Conservation (phyloP, 1,140 invertebrate genomes). For the Microplitis mediator region DNA sequence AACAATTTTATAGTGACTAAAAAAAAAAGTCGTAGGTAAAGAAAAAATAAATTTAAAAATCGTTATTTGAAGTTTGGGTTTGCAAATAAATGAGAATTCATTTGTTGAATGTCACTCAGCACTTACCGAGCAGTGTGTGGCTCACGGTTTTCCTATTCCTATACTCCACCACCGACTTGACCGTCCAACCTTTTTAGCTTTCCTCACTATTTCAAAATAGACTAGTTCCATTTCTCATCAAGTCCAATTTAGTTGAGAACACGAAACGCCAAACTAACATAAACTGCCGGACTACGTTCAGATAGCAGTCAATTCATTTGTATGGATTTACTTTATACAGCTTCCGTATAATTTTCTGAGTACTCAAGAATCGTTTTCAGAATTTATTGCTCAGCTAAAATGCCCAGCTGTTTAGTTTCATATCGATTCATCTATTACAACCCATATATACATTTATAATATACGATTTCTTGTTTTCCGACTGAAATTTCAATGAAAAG, state of each 20-base stretch:
- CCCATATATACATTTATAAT: too few relatives aligned
- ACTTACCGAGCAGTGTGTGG: background rate
- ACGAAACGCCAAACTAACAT: slow-evolving; percentile 18
- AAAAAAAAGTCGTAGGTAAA: background rate
- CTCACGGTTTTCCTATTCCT: background rate
- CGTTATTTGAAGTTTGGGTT: background rate
- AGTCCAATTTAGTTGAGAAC: slow-evolving; percentile 49
- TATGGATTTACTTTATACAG: slow-evolving; percentile 40
- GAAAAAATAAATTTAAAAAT: background rate
- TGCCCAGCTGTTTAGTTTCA: too few relatives aligned
- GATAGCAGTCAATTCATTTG: slow-evolving; percentile 36
- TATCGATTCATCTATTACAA: too few relatives aligned
- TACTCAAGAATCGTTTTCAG: background rate
- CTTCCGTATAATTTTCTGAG: slow-evolving; percentile 5
- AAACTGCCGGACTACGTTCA: slow-evolving; percentile 15
- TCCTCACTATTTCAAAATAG: slow-evolving; percentile 24
- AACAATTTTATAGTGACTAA: background rate
- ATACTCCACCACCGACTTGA: too few relatives aligned
- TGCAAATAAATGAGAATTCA: background rate
- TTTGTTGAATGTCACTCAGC: background rate
- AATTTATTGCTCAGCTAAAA: too few relatives aligned
- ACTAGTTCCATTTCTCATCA: slow-evolving; percentile 47
- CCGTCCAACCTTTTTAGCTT: background rate
- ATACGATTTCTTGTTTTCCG: too few relatives aligned
- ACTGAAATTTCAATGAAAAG: too few relatives aligned